phyloP scores from a whole-genome alignment of 2,113 vertebrate species.

The Collichthys lucidus region DNA sequence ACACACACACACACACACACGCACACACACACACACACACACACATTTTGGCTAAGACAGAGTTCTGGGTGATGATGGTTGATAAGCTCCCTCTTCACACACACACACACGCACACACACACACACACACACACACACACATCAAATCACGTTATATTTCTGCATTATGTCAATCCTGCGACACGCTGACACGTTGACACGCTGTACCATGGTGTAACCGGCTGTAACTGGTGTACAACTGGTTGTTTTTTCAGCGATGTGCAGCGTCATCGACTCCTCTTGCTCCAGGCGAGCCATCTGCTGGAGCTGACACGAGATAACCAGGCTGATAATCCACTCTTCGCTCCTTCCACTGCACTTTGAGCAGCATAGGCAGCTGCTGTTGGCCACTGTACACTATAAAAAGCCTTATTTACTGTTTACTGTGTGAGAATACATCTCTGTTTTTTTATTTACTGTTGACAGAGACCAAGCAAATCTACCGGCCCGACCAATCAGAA shows the following conservation, averaged over 20 bases:
- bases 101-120: slow-evolving; percentile 12
- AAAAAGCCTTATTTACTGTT: neutral
- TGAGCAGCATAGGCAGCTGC: slow-evolving; percentile 27
- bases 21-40: slow-evolving; percentile 21
- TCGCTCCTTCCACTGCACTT: slow-evolving; percentile 2
- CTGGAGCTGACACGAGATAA: slow-evolving; percentile 61
- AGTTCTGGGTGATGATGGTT: slow-evolving; percentile 39
- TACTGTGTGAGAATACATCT: neutral
- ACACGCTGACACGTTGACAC: slow-evolving; percentile 25
- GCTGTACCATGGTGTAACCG: slow-evolving; percentile 36
- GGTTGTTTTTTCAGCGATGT: slow-evolving; percentile 43
- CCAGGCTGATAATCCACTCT: slow-evolving; percentile 53
- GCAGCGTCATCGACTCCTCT: slow-evolving; percentile 53
- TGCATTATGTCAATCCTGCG: neutral
- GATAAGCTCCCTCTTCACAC: slow-evolving; percentile 40
- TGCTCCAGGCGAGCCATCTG: slow-evolving; percentile 70
- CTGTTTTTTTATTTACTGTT: neutral
- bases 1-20: slow-evolving; percentile 19
- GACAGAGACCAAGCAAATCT: neutral
- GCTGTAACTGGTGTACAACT: slow-evolving; percentile 55
- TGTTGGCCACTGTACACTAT: neutral
- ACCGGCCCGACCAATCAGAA: neutral
- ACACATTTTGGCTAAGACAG: slow-evolving; percentile 34
- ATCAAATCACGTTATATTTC: neutral
- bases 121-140: slow-evolving; percentile 18